Evolutionary conservation across 2,113 vertebrate species (phyloP), one percentile per base, ranked within the genome.

Genomic region (Prunella fulvescens): DNA sequence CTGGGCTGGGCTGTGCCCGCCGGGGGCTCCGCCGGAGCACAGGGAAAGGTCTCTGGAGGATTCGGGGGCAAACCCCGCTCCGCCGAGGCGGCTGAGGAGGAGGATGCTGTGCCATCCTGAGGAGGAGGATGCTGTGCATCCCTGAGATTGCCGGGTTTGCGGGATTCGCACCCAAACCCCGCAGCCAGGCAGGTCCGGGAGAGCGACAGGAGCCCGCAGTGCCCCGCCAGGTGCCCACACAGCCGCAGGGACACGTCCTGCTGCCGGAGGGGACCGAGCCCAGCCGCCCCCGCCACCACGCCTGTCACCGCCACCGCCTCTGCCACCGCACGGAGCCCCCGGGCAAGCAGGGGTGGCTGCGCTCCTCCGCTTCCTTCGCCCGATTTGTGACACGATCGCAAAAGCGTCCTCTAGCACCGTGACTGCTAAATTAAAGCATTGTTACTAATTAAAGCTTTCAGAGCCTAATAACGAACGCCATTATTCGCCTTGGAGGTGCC

Each of bases 1-100:
- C 8, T 8, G 47, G 42, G 80, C 15, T 15, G 54, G 69, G 81
- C 50, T 10, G 29, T 58, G 66, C 91, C 85, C 11, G 28, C 26
- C 25, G 4, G 20, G 29, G 25, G 3, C 16, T 40, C 82, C 51
- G 15, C 70, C 20, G 2, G 9, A 40, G 62, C 77, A 1, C 47
- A 3, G 51, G 16, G 31, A 20, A 86, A 53, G 48, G 7, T 56
- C 61, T 51, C 50, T 5, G 76, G 48, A 20, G 44, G 33, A 37
- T 62, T 64, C 5, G 3, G 39, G 60, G 48, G 8, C 40, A 23
- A 51, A 57, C 12, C 17, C 0, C 22, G 0, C 0, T 2, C n/a
- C 2, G 1, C 18, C 2, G 3, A 10, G 19, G 29, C 1, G 10
- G 35, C 6, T 4, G 50, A 1, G 0, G 19, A 14, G 18, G 29